Conservation (phyloP, 2,888 invertebrate species). For the Pollenia griseotomentosa region DNA sequence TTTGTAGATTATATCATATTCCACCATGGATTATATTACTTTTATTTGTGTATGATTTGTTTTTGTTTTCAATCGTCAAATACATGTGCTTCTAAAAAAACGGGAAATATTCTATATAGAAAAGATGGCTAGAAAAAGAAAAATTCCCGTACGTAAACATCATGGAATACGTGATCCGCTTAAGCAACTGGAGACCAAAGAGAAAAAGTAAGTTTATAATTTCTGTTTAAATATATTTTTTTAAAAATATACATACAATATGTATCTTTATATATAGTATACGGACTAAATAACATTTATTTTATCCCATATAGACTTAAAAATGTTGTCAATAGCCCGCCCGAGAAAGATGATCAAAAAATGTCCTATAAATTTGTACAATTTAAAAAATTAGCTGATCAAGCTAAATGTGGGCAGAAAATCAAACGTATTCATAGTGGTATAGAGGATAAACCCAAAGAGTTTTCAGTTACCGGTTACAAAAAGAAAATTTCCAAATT, state of each 20-base stretch:
- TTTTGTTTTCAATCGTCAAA: constrained; percentile 11
- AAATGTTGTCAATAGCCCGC: constrained; percentile 90
- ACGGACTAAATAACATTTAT: background rate
- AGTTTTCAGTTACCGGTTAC: background rate
- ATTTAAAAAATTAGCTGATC: constrained; percentile 87
- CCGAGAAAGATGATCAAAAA: constrained; percentile 89
- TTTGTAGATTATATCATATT: constrained; percentile 5
- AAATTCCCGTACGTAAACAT: constrained; percentile 93
- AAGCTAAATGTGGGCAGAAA: constrained; percentile 81
- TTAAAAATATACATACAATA: background rate
- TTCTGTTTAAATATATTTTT: background rate
- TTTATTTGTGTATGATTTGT: background rate
- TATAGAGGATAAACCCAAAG: constrained; percentile 80
- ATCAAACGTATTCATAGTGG: constrained; percentile 79
- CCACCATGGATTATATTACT: background rate
- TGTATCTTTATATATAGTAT: background rate
- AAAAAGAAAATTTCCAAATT: constrained; percentile 72
- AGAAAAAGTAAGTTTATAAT: constrained; percentile 85
- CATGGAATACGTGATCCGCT: constrained; percentile 91
- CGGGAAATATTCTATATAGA: constrained; percentile 76
- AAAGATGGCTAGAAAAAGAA: constrained; percentile 86
- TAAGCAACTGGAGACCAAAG: constrained; percentile 86
- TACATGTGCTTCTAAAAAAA: constrained; percentile 34
- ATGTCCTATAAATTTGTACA: constrained; percentile 89
- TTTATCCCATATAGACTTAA: constrained; percentile 86